These are phyloP conservation scores for Phlogophora meticulosa DNA, from an alignment of 2,888 invertebrate genomes.

Conservation along the genomic window DNA sequence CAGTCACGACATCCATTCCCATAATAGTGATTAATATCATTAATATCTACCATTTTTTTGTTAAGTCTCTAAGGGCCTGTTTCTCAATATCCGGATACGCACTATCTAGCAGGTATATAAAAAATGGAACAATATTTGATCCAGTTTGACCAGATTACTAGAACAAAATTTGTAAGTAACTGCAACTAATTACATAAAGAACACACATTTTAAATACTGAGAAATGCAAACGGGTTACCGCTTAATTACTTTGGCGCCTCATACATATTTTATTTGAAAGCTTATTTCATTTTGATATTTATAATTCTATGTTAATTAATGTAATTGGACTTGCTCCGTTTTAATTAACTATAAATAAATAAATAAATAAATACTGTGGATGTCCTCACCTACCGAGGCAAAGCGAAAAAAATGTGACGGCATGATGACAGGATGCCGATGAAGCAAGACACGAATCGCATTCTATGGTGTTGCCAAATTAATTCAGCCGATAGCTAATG, in stretches of 20 bases:
- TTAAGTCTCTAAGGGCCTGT: not conserved
- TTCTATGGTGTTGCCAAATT: not conserved
- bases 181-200: too few relatives aligned
- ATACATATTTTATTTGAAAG: too few relatives aligned
- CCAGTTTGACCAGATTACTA: not conserved
- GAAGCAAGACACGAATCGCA: not conserved
- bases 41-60: constrained; percentile 11
- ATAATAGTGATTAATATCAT: constrained; percentile 12
- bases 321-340: too few relatives aligned
- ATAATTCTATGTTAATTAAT: too few relatives aligned
- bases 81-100: not conserved
- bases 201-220: not conserved
- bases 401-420: not conserved
- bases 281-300: too few relatives aligned
- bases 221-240: not conserved
- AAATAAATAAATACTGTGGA: too few relatives aligned
- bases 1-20: constrained; percentile 41
- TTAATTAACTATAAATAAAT: too few relatives aligned
- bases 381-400: not conserved
- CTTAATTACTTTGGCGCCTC: too few relatives aligned
- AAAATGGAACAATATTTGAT: too few relatives aligned
- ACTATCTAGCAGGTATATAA: too few relatives aligned
- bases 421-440: not conserved
- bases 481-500: not conserved
- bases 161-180: not conserved